Evolutionary conservation across 2,888 invertebrate species (phyloP), one percentile per base, ranked within the genome.

Genomic region (Axea sp.): DNA sequence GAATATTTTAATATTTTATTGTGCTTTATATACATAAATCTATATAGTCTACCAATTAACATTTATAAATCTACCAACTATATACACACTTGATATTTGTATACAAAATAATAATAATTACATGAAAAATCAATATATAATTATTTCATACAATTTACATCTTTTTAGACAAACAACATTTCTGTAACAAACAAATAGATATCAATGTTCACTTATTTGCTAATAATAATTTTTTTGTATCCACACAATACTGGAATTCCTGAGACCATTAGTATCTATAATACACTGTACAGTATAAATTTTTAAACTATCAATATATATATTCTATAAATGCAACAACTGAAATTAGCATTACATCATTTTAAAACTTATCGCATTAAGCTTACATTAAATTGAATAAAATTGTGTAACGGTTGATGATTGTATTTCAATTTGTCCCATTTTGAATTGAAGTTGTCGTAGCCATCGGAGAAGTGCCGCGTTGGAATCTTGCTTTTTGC

Each of bases 361-460:
- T 17, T 45, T 59, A 59, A 39, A 62, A 31, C 39, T 41, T 39
- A 41, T 51, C 49, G 17, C 26, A 64, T 55, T 67, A 9, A 15
- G 14, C 9, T 62, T 8, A 14, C 11, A 73, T 88, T 91, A 93
- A 80, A 93, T 91, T 22, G 93, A 92, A 87, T 95, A 96, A 88
- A 96, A 96, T 84, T 96, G 96, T 3, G 95, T 95, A n/a, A 95
- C 96, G 49, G 95, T 94, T 0, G 96, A 95, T 1, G 96, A 95
- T 87, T 97, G 96, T 76, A 96, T 89, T 88, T 99, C 99, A 55
- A 98, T 94, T 89, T 99, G 98, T 2, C 97, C 97, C 94, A 99
- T 97, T 90, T 98, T 99, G 86, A 98, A 97, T 86, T 98, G 96
- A 72, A 98, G 90, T 45, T 97, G 91, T 88, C 97, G 96, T 59